Percentiles rank a stretch among this genome's conserved stretches.
Evolutionary conservation across 2,113 vertebrate genomes (phyloP).

Genomic region (Pomatorhinus ruficollis): DNA sequence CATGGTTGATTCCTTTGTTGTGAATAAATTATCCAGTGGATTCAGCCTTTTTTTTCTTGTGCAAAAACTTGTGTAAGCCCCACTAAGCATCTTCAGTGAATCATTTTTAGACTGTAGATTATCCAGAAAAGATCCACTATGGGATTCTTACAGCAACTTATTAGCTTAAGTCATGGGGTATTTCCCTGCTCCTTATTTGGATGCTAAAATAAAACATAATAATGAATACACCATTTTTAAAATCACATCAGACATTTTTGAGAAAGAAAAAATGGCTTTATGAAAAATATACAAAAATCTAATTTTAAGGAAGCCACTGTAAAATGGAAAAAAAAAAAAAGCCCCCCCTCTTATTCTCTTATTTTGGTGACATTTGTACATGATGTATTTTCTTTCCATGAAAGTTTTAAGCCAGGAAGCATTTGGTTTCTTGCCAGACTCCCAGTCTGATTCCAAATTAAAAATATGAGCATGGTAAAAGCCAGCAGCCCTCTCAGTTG

Average conservation of each 20-base stretch:
- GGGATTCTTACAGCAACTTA: not conserved
- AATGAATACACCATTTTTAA: not conserved
- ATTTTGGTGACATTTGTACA: not conserved
- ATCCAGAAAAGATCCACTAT: not conserved
- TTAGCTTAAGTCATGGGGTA: not conserved
- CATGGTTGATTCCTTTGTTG: not conserved
- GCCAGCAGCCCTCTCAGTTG: not conserved
- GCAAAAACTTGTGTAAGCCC: not conserved
- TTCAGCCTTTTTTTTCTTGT: not conserved
- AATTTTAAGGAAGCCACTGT: not conserved
- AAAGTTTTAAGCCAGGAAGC: not conserved
- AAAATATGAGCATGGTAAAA: not conserved
- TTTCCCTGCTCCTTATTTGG: not conserved
- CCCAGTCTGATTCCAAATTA: not conserved
- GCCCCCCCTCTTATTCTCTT: not conserved
- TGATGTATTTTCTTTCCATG: not conserved
- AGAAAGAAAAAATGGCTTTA: not conserved
- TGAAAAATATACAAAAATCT: not conserved
- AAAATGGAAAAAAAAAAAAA: not conserved
- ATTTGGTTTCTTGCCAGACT: not conserved
- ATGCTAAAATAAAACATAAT: not conserved
- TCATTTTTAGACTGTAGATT: not conserved
- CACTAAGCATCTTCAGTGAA: not conserved
- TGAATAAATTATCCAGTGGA: not conserved
- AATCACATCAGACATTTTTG: not conserved